Base-by-base conservation (phyloP, 2,888 invertebrate species). In the Pammene aurita region DNA sequence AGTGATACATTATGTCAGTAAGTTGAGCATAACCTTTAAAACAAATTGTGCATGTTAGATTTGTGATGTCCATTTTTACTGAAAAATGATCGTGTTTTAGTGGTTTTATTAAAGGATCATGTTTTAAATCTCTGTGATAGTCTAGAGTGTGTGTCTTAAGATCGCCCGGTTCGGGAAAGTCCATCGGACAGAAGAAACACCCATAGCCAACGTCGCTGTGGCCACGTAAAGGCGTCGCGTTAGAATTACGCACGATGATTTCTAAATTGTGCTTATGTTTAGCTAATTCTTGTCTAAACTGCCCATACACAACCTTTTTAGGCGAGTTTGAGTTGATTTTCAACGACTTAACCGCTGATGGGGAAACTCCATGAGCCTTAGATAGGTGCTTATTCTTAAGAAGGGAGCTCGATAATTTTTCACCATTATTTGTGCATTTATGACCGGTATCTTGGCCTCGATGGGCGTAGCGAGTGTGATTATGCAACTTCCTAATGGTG, bases 31-130 rank as follows among this genome's bases (percentile, higher is more conserved):
- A 73, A 71, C 5, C 7, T 56, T 5, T 55, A 48, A 0, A 44
- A 65, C 83, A 26, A 26, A 84, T 57, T 77, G 78, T 26, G 61
- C 84, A 84, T 72, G 72, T 74, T 14, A 84, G 69, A 9, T 74
- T 71, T 0, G 82, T 81, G 44, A 83, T 78, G 48, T 83, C 83
- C 7, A 83, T 62, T 75, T 84, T 81, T 4, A 80, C 73, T 5
- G 81, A 74, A 71, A 26, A 26, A 4, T 26, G 75, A 50, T 63
- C 73, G 18, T 70, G 73, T 67, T 72, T 76, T 14, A 16, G 9
- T 2, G 48, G 48, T 14, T 16, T 14, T 48, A 16, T 14, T 1
- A 11, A 44, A 6, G 26, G 26, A 26, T 44, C 44, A 6, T 44
- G 44, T 44, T 44, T 48, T 10, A 48, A 48, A 48, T 48, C 48